Conservation (phyloP, 1,140 invertebrate genomes). For the Drosophila truncata region DNA sequence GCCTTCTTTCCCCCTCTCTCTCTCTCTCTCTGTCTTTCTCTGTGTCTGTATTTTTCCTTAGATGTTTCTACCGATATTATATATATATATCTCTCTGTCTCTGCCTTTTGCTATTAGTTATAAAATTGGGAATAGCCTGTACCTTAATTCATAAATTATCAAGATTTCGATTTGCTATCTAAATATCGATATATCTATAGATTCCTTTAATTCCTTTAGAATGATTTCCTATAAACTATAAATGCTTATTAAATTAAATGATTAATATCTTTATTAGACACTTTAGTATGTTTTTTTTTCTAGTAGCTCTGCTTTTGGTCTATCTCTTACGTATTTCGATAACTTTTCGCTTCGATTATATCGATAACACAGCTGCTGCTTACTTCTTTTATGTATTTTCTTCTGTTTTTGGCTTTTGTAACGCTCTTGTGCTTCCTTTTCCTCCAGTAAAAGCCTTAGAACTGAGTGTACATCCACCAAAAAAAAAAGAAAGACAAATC, state of each 20-base stretch:
- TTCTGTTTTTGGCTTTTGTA: conserved; percentile 8
- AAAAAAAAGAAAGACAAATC: conserved; percentile 5
- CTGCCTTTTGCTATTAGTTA: background rate
- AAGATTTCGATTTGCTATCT: background rate
- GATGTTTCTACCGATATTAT: conserved; percentile 16
- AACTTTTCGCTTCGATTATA: background rate
- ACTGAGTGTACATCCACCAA: conserved; percentile 29
- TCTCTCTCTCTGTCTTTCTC: conserved; percentile 20
- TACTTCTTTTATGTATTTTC: background rate
- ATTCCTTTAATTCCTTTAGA: background rate
- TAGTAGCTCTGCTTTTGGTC: background rate
- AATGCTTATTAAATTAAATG: background rate
- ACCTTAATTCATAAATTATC: background rate
- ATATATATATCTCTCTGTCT: background rate
- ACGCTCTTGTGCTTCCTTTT: conserved; percentile 2
- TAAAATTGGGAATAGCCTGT: too few species aligned
- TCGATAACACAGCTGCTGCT: background rate
- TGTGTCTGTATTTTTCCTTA: conserved; percentile 43
- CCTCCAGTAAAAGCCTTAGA: conserved; percentile 28
- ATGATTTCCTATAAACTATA: background rate
- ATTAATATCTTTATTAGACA: background rate
- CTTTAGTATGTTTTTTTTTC: too few species aligned
- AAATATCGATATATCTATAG: too few species aligned
- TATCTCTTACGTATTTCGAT: conserved; percentile 2
- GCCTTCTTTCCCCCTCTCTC: conserved; percentile 10